phyloP scores from a whole-genome alignment of 2,797 vertebrate genomes.

The Phalloptychus januarius region DNA sequence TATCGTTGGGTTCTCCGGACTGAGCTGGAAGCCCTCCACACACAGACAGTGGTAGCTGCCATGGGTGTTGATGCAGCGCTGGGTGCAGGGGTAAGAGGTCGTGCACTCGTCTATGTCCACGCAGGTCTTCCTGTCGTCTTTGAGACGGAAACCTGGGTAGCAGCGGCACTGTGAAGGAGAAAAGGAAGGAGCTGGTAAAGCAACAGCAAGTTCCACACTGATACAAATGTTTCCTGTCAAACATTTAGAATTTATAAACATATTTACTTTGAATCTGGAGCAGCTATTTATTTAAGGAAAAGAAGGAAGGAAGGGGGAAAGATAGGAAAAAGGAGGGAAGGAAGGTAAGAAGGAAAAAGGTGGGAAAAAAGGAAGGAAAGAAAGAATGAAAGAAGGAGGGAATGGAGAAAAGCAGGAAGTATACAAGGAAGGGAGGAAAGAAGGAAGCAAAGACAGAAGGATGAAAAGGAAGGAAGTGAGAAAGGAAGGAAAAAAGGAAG shows the following conservation, averaged over 20 bases:
- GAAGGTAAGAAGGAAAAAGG: background rate
- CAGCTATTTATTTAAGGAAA: background rate
- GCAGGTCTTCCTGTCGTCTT: conserved; percentile 95
- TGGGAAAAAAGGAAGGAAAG: too few species aligned
- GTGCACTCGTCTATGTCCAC: conserved; percentile 94
- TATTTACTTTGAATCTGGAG: background rate
- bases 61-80: conserved; percentile 93
- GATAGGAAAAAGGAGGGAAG: background rate
- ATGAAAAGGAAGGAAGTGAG: too few species aligned
- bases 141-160: conserved; percentile 91
- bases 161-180: conserved; percentile 89
- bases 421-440: too few species aligned
- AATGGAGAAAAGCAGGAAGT: background rate
- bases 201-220: background rate
- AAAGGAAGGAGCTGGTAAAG: conserved; percentile 45
- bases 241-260: background rate
- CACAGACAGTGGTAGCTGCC: conserved; percentile 95
- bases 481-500: too few species aligned
- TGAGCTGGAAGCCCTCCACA: conserved; percentile 88
- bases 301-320: rapidly evolving
- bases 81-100: conserved; percentile 94
- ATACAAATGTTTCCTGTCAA: background rate
- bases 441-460: too few species aligned
- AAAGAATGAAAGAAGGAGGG: too few species aligned
- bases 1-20: conserved; percentile 87